phyloP scores from a whole-genome alignment of 1,140 invertebrate species.

The Drosophila arizonae region DNA sequence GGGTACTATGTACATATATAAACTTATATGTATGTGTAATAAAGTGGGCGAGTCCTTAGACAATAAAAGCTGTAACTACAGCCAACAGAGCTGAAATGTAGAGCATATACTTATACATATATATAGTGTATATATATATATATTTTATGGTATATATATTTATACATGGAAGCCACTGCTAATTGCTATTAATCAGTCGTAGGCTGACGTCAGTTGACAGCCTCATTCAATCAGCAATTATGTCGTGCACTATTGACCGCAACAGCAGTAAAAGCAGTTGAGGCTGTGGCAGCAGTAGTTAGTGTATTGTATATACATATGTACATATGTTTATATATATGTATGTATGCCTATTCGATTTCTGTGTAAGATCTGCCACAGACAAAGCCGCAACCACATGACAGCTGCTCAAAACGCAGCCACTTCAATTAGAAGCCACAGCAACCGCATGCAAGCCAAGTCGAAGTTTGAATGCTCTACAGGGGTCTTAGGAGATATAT shows the following conservation, averaged over 20 bases:
- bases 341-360: slow-evolving; percentile 16
- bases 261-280: neutral
- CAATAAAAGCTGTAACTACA: neutral
- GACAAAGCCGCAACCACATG: slow-evolving; percentile 21
- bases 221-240: slow-evolving; percentile 63
- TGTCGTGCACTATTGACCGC: slow-evolving; percentile 63
- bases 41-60: neutral
- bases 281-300: neutral
- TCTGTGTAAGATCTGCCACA: slow-evolving; percentile 43
- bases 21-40: neutral
- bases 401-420: slow-evolving; percentile 46
- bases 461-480: neutral
- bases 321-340: too few relatives aligned
- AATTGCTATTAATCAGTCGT: slow-evolving; percentile 75
- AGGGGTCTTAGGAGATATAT: neutral
- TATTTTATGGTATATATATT: neutral
- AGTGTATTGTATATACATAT: neutral
- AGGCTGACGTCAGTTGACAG: slow-evolving; percentile 61
- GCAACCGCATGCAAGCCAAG: neutral
- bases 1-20: neutral
- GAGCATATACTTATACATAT: neutral
- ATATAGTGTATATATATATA: neutral
- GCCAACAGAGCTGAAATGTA: neutral
- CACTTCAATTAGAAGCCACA: slow-evolving; percentile 52
- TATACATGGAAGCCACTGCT: slow-evolving; percentile 29